Base-by-base conservation (phyloP, 2,797 vertebrate species). In the Kryptopterus vitreolus region DNA sequence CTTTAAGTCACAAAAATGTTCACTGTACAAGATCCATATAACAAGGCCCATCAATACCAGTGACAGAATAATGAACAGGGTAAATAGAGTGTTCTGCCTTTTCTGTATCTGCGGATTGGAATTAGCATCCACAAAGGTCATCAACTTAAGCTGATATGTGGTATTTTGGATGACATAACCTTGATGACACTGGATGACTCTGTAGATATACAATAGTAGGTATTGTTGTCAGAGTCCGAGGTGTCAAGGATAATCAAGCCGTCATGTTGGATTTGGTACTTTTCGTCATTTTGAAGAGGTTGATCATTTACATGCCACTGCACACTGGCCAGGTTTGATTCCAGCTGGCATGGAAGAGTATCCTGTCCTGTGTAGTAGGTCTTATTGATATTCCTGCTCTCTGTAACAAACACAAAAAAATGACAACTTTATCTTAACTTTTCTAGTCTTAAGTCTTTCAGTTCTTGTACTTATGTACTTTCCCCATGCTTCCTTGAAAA, bases 21-120 rank as follows among this genome's bases (percentile, higher is more conserved):
- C n/a, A n/a, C 89, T 91, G 85, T 78, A 91, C 81, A 92, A 55
- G 81, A 92, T 95, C 93, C 94, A 95, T 33, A 76, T 3, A 13
- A 94, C 82, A 52, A 94, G 88, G 4, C 0, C 84, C 31, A 88
- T 26, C 58, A 95, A 85, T 43, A 76, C 31, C 62, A 93, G 22
- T 0, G 82, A 69, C 52, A 94, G 88, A 1, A 90, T 3, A 1
- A 66, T 88, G 0, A n/a, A n/a, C 0, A 93, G 88, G 35, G 79
- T 87, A 29, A 79, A 29, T 20, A 89, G 38, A 15, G 87, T 89
- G 20, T 82, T 52, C 3, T 82, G 70, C 0, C 79, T 20, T 0
- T 0, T 85, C 18, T 86, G 63, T 1, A 16, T 82, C 53, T n/a
- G n/a, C n/a, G n/a, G n/a, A n/a, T n/a, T n/a, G n/a, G n/a, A n/a